These are phyloP conservation scores for Cosmopolites sordidus DNA, from an alignment of 2,888 invertebrate species.

Conservation along the genomic window DNA sequence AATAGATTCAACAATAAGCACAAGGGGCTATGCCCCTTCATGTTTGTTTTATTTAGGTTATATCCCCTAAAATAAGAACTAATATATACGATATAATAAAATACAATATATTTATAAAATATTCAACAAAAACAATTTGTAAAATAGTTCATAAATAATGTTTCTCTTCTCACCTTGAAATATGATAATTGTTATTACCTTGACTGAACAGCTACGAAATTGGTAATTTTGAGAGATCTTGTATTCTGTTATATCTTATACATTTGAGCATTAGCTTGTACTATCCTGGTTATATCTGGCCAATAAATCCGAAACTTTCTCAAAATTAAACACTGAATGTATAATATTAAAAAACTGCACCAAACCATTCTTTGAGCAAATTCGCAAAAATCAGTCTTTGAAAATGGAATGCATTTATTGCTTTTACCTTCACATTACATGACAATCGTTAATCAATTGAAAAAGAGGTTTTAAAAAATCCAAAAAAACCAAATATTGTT, in stretches of 20 bases:
- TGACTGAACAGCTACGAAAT: constrained; percentile 4
- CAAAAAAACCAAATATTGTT: constrained; percentile 4
- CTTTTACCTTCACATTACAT: constrained; percentile 7
- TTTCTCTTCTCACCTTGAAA: constrained; percentile 16
- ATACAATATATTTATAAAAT: background rate
- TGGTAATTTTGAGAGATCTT: background rate
- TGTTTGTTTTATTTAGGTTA: constrained; percentile 1
- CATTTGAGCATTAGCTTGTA: no score
- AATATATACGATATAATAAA: background rate
- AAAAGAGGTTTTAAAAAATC: constrained; percentile 2
- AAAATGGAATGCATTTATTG: constrained; percentile 1
- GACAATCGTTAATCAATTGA: background rate
- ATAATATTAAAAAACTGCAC: constrained; percentile 5
- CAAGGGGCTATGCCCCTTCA: constrained; percentile 21
- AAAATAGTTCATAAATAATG: background rate
- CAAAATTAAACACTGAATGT: background rate
- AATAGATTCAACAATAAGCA: constrained; percentile 12
- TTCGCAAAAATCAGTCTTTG: constrained; percentile 6
- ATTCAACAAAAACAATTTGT: background rate
- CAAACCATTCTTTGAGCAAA: constrained; percentile 12
- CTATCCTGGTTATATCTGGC: no score
- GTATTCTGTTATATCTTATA: no score
- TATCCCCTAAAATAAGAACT: background rate
- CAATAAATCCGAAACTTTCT: background rate
- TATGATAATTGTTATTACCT: constrained; percentile 20